Evolutionary conservation across 2,888 invertebrate species (phyloP).

Genomic region (Apoda limacodes): DNA sequence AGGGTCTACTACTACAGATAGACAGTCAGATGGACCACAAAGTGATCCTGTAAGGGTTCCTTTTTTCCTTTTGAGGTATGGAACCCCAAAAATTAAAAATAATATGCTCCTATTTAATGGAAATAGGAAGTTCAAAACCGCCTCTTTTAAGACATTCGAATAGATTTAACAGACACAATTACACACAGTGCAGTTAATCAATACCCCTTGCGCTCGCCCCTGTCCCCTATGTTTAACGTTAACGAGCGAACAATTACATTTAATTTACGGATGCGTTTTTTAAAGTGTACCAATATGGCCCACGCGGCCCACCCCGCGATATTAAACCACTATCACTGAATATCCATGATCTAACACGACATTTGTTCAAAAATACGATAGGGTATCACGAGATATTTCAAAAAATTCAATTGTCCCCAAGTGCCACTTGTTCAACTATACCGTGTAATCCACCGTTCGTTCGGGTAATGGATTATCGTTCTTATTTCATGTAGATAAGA

Average conservation of each 20-base stretch:
- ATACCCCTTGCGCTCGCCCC: no score
- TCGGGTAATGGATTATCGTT: no score
- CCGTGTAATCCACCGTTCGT: no score
- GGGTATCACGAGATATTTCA: conserved; percentile 52
- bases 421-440: conserved; percentile 43
- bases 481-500: no score
- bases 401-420: conserved; percentile 55
- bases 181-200: no score
- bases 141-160: conserved; percentile 1
- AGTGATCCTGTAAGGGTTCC: no score
- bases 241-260: conserved; percentile 69
- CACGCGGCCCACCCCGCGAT: conserved; percentile 27
- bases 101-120: no score
- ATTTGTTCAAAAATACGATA: conserved; percentile 65
- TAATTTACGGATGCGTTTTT: conserved; percentile 65
- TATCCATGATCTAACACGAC: conserved; percentile 49
- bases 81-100: no score
- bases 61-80: no score
- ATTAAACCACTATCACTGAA: conserved; percentile 37
- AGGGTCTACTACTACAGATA: no score
- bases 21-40: no score
- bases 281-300: conserved; percentile 59
- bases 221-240: conserved; percentile 39
- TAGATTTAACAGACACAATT: conserved; percentile 6
- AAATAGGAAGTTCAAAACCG: conserved; percentile 1